Base-by-base conservation (phyloP, 2,797 vertebrate genomes). In the Champsocephalus esox region DNA sequence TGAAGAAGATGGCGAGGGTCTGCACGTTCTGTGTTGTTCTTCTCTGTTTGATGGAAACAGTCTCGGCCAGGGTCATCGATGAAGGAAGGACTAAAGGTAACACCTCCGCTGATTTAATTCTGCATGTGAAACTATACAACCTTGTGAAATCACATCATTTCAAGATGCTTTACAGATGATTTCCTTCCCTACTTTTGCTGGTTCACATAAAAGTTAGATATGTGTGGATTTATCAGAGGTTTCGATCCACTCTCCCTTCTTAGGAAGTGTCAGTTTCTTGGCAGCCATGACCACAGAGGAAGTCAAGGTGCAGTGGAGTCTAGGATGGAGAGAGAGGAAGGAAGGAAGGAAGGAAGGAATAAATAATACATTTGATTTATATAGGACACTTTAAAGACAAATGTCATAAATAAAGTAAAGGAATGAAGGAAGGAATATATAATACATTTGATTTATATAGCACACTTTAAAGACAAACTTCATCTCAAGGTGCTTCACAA, bases 41-140 rank as follows among this genome's bases (percentile, higher is more conserved):
- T 74, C 74, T 94, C 69, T 91, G 88, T 60, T 58, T 92, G 75
- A 70, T 61, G 59, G 83, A 89, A 54, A 45, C 59, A 28, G 72
- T 80, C 28, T 73, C 77, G 0, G 41, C 85, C 61, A 89, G 84
- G 67, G 70, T 68, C 48, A 48, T 87, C 0, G 74, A 86, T 0
- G 82, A 83, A 12, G 79, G 78, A 12, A 81, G 87, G 72, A 66
- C 60, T 24, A 94, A 91, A 94, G 93, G 95, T 95, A 88, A 68
- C 72, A 34, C 5, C 44, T 24, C 12, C 21, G 3, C 1, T 11
- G 16, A 0, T 2, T 32, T 48, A 12, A 2, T 28, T 6, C 1
- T 65, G 8, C 34, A 32, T 16, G 28, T 17, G 48, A 56, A 58
- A 58, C 38, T 21, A 10, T 5, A 7, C 6, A 63, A 45, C 17